Conservation (phyloP, 2,888 invertebrate genomes). For the Julus scanicus region DNA sequence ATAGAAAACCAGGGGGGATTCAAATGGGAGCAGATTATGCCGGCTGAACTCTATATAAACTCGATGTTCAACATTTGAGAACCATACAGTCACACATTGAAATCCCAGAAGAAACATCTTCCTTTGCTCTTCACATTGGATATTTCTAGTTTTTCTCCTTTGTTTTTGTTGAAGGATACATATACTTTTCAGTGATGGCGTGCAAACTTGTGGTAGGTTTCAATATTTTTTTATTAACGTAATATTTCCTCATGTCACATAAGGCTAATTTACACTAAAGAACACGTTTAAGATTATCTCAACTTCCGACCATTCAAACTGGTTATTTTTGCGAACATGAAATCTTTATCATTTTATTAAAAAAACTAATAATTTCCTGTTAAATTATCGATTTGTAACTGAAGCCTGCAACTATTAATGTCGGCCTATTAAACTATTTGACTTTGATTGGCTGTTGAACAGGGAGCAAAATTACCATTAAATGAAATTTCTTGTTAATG, state of each 20-base stretch:
- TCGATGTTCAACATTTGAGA: background rate
- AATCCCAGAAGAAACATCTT: constrained; percentile 13
- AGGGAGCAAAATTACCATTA: background rate
- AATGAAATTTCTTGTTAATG: background rate
- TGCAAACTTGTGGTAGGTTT: constrained; percentile 46
- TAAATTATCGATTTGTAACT: background rate
- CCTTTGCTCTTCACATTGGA: constrained; percentile 18
- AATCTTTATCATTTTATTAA: background rate
- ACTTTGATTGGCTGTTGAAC: background rate
- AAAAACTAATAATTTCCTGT: background rate
- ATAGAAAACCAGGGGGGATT: constrained; percentile 7
- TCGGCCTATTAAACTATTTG: background rate
- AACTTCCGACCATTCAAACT: background rate
- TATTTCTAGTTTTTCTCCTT: background rate
- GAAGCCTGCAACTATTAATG: background rate
- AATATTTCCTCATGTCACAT: background rate
- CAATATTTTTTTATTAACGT: background rate
- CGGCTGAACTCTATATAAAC: constrained; percentile 41
- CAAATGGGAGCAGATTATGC: constrained; percentile 25
- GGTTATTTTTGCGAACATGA: background rate
- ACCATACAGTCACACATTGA: constrained; percentile 9
- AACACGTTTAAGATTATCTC: background rate
- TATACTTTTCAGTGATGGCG: background rate
- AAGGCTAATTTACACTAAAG: background rate
- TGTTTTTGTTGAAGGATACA: background rate